These are phyloP conservation scores for Sphaeridia pumilis DNA, from an alignment of 2,888 invertebrate species.

Conservation along the genomic window DNA sequence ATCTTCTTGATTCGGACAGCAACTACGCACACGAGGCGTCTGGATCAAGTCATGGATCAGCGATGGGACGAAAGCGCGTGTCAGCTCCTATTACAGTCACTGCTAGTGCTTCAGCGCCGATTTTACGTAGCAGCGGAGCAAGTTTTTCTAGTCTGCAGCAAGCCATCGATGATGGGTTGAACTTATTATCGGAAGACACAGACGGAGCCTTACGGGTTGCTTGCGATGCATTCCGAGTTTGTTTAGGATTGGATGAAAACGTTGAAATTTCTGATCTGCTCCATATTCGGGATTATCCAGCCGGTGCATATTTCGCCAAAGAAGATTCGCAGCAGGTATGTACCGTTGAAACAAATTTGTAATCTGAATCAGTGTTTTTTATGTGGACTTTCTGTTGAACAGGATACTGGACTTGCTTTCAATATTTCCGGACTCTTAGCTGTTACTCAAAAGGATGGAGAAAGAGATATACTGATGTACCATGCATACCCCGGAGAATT, in stretches of 20 bases:
- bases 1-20: constrained; percentile 12
- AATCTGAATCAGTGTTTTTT: not conserved
- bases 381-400: not conserved
- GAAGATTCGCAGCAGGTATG: constrained; percentile 76
- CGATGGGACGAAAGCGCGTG: constrained; percentile 7
- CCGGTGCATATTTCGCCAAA: constrained; percentile 75
- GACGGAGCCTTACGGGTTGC: constrained; percentile 51
- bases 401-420: constrained; percentile 78
- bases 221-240: constrained; percentile 65
- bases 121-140: constrained; percentile 2
- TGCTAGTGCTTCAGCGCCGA: constrained; percentile 8
- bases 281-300: constrained; percentile 67
- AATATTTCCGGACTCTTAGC: constrained; percentile 72
- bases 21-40: not conserved
- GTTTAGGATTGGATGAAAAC: constrained; percentile 64
- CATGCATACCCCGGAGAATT: constrained; percentile 83
- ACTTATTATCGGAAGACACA: constrained; percentile 3
- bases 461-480: constrained; percentile 69
- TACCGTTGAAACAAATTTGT: not conserved
- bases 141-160: not conserved
- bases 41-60: no score
- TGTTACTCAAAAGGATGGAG: constrained; percentile 67
- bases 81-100: constrained; percentile 1
- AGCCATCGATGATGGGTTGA: constrained; percentile 2
- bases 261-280: constrained; percentile 57